phyloP scores from a whole-genome alignment of 2,888 invertebrate species.

The Nephrotoma guestfalica region DNA sequence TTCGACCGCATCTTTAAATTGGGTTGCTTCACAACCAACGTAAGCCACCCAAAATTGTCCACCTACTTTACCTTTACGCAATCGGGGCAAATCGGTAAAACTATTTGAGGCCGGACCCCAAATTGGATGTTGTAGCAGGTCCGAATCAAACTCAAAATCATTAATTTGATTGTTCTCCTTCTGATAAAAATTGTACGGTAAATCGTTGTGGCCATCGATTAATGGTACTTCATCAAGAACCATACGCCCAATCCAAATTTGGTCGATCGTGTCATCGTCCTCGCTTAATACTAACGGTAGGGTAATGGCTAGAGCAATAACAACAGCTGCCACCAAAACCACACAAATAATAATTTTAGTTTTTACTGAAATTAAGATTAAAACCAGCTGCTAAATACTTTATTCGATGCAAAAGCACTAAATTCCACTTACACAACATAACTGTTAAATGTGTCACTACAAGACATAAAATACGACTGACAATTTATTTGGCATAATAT shows the following conservation, averaged over 20 bases:
- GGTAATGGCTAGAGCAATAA: neutral
- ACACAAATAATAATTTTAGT: neutral
- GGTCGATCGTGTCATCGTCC: neutral
- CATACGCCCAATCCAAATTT: conserved; percentile 3
- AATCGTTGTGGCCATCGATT: conserved; percentile 31
- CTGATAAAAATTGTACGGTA: conserved; percentile 31
- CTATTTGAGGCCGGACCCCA: conserved; percentile 28
- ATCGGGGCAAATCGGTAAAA: conserved; percentile 38
- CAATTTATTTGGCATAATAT: neutral
- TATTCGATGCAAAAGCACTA: neutral
- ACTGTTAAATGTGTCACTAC: neutral
- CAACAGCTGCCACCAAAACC: neutral
- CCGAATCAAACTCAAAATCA: conserved; percentile 26
- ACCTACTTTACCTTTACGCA: conserved; percentile 37
- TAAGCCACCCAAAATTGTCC: conserved; percentile 49
- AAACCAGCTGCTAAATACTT: neutral
- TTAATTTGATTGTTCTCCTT: conserved; percentile 28
- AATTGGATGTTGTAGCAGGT: conserved; percentile 26
- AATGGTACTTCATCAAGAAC: conserved; percentile 10
- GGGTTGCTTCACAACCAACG: conserved; percentile 32
- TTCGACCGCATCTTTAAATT: conserved; percentile 40
- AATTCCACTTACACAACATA: neutral
- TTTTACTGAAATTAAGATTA: neutral
- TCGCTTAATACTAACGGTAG: neutral
- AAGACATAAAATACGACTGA: neutral